Evolutionary conservation across 64 coral and sea anemone species (phyloP).

Genomic region (Montipora capricornis): DNA sequence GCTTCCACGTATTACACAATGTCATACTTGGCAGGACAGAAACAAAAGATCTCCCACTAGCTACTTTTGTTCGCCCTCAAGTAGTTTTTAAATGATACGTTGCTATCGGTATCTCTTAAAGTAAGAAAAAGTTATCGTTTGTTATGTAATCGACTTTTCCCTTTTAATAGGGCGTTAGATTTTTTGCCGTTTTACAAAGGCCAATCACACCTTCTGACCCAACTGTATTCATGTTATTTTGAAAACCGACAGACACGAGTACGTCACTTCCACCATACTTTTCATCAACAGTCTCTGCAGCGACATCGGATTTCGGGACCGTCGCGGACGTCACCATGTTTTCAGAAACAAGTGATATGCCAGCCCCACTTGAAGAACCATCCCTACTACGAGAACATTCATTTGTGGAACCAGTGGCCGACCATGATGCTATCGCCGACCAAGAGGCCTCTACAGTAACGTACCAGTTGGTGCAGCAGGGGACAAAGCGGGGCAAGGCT

Average conservation of each 20-base stretch:
- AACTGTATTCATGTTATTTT: background rate
- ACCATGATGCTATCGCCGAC: background rate
- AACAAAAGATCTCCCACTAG: no score
- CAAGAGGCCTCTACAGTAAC: background rate
- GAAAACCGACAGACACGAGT: background rate
- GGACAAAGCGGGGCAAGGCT: slow-evolving; percentile 6
- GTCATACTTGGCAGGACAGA: no score
- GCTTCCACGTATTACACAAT: no score
- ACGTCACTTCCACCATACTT: background rate
- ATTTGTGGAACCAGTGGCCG: background rate
- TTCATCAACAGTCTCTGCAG: background rate
- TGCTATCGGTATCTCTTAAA: no score
- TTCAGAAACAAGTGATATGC: background rate
- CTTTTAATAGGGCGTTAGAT: no score
- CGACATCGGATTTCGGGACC: background rate
- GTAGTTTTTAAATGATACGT: no score
- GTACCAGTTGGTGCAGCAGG: slow-evolving; percentile 18
- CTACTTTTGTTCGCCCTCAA: no score
- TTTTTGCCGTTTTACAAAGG: no score
- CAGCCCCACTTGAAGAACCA: background rate
- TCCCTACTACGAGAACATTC: background rate
- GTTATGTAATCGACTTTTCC: no score
- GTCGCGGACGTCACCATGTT: background rate
- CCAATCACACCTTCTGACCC: no score
- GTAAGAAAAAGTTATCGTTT: no score